Conservation (phyloP, 2,888 invertebrate species). For the Thera britannica region DNA sequence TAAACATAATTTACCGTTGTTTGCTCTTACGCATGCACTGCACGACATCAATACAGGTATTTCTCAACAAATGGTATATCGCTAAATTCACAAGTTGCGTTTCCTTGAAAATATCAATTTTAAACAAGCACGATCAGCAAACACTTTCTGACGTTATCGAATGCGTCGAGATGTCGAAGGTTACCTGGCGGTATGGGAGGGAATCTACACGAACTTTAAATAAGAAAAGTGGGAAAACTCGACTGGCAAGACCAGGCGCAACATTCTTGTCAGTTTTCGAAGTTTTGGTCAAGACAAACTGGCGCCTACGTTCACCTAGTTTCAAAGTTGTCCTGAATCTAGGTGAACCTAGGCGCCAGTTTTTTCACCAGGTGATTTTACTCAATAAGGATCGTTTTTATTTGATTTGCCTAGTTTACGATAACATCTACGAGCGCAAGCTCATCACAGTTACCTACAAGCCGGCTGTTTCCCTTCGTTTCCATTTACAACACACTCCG, state of each 20-base stretch:
- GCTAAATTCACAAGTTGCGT: conserved; percentile 35
- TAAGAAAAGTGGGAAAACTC: background rate
- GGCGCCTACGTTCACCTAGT: background rate
- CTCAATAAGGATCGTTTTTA: too few relatives aligned
- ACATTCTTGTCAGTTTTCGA: background rate
- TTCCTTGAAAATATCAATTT: conserved; percentile 41
- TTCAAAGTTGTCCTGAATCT: too few relatives aligned
- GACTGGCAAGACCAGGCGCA: background rate
- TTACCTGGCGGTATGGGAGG: conserved; percentile 17
- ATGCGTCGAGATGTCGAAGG: conserved; percentile 26
- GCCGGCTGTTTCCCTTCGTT: background rate
- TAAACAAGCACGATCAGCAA: conserved; percentile 33
- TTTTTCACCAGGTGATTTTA: too few relatives aligned
- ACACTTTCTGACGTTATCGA: conserved; percentile 30
- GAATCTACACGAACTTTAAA: conserved; percentile 1
- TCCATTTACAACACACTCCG: conserved; percentile 6
- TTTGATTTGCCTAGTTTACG: background rate
- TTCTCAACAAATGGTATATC: conserved; percentile 14
- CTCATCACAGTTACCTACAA: background rate
- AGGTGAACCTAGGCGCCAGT: too few relatives aligned
- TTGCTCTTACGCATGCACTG: background rate
- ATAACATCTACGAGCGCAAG: background rate
- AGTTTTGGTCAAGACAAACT: background rate
- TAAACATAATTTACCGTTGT: background rate
- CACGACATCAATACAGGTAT: conserved; percentile 1